Base-by-base conservation (phyloP, 1,140 invertebrate genomes). In the Drosophila albomicans region DNA sequence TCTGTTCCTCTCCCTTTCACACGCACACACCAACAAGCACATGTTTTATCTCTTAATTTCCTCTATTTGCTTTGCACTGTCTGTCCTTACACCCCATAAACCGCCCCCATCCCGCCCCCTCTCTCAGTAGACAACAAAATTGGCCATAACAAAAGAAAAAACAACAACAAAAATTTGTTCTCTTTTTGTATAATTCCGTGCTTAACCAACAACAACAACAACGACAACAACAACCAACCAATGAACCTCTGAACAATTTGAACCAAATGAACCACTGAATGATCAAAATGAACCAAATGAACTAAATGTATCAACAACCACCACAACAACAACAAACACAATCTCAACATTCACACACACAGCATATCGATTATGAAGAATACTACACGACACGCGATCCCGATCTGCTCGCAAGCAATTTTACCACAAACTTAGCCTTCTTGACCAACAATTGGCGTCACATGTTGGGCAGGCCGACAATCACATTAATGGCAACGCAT, bases 301-400 rank as follows among this genome's bases (percentile, higher is more conserved):
- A 58, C 56, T n/a, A 28, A 45, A 48, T 30, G 38, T 25, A 58
- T 8, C 59, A 75, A 78, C 32, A 32, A 32, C 32, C 32, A 32
- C 6, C 32, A 32, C 32, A 32, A 32, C 32, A 32, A 32, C 32
- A 48, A 63, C 25, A 81, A 5, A 20, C 16, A 41, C 54, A 41
- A 41, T 11, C 11, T 10, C 16, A 41, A 63, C 72, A 32, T 25
- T 25, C 30, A 38, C 35, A 69, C 73, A 61, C 90, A 79, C 95
- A 98, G 97, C 98, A 97, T 94, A 96, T 98, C 95, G 97, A 98
- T 94, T 95, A 96, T 93, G 96, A 97, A 93, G 96, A 98, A 93
- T 97, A 97, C 95, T 98, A 98, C 95, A 96, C 96, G 92, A 97
- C 97, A 91, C 97, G 97, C 92, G 97, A 99, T 94, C 95, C 96